Conservation (phyloP, 2,797 vertebrate species). For the Cirrhinus mrigala region DNA sequence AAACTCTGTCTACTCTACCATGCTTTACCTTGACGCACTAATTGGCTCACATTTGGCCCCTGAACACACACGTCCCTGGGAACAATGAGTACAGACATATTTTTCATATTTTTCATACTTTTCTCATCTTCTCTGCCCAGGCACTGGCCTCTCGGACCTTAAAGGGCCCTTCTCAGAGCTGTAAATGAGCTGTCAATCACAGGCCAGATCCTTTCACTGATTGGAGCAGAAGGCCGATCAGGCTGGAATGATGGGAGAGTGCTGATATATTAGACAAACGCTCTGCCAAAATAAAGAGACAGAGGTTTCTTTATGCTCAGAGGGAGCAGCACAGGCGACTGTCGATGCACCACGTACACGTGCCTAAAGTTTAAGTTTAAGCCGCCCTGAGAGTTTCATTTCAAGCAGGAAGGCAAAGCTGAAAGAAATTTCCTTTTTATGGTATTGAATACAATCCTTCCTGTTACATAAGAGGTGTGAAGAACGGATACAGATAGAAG, state of each 20-base stretch:
- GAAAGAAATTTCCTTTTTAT: slow-evolving; percentile 37
- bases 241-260: slow-evolving; percentile 55
- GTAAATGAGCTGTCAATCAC: slow-evolving; percentile 48
- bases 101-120: slow-evolving; percentile 40
- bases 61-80: slow-evolving; percentile 10
- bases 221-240: slow-evolving; percentile 17
- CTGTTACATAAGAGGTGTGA: slow-evolving; percentile 35
- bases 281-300: slow-evolving; percentile 45
- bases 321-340: slow-evolving; percentile 7
- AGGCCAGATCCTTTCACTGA: slow-evolving; percentile 26
- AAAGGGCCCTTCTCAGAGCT: slow-evolving; percentile 26
- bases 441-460: slow-evolving; percentile 17
- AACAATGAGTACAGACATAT: slow-evolving; percentile 37
- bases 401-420: slow-evolving; percentile 30
- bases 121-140: slow-evolving; percentile 16
- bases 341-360: slow-evolving; percentile 20
- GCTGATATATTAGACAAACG: slow-evolving; percentile 61
- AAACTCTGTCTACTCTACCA: neutral
- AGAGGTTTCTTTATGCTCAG: slow-evolving; percentile 61
- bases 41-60: slow-evolving; percentile 19
- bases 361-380: slow-evolving; percentile 8
- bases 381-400: slow-evolving; percentile 19
- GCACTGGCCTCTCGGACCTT: neutral
- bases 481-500: slow-evolving; percentile 30
- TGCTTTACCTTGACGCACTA: neutral